Base-by-base conservation (phyloP, 2,888 invertebrate species). In the Tholera decimalis region DNA sequence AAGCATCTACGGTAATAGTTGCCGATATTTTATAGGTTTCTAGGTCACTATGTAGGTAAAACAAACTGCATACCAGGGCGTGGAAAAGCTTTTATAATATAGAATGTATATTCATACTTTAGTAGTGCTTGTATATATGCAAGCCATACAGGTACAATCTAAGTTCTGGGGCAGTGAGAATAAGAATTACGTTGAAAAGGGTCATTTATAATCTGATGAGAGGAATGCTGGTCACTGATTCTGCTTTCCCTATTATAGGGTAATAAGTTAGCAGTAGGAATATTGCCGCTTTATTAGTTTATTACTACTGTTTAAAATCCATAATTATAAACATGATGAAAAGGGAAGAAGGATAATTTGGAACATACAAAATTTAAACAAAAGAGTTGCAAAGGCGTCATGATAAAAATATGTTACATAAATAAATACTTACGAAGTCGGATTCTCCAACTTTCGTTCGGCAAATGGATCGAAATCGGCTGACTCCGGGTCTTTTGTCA, bases 351-450 rank as follows among this genome's bases (percentile, higher is more conserved):
- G 28, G 7, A 24, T 15, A 44, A 50, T 33, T 9, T 35, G 20
- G 22, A 50, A 51, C 33, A 62, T n/a, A n/a, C n/a, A n/a, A n/a
- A n/a, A n/a, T 51, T 28, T n/a, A 20, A 62, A 8, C 26, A 26
- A 49, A 53, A 51, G 41, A 56, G 47, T 28, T 43, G 54, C 26
- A 37, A 43, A 37, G n/a, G 44, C 35, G 26, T n/a, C n/a, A n/a
- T 22, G 11, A 30, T 46, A 51, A 46, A 46, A 44, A 13, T 24
- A n/a, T n/a, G n/a, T n/a, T n/a, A n/a, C n/a, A n/a, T n/a, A 39
- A 55, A 55, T 13, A 49, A n/a, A 28, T 74, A 96, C 98, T 97
- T 96, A 98, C 98, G 98, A 97, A 71, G 98, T 98, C 64, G 98
- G 97, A 91, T 97, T 97, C 51, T 96, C 96, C 83, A 97, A 92